Percentiles rank a stretch among this genome's conserved stretches.
phyloP scores from a whole-genome alignment of 2,113 vertebrate species.

The Hylia prasina region DNA sequence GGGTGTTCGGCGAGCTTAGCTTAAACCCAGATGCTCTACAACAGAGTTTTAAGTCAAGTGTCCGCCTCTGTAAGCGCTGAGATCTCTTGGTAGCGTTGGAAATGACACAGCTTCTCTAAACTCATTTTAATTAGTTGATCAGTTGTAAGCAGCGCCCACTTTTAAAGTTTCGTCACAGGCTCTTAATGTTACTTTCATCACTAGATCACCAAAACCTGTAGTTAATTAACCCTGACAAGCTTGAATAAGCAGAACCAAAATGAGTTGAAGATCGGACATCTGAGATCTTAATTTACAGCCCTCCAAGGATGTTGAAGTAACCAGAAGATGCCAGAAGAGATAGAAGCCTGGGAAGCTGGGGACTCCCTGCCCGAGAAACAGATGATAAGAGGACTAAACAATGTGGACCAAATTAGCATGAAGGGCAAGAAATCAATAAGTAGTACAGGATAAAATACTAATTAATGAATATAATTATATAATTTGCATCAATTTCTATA shows the following conservation, averaged over 20 bases:
- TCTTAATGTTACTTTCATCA: not conserved
- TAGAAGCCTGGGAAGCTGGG: not conserved
- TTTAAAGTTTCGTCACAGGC: not conserved
- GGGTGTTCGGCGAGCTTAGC: accelerated
- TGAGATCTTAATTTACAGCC: not conserved
- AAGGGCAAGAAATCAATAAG: not conserved
- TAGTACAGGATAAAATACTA: not conserved
- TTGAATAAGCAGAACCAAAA: not conserved
- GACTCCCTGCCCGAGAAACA: not conserved
- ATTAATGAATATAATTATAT: not conserved
- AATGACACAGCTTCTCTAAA: not conserved
- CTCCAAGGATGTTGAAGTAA: not conserved
- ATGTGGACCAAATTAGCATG: too few relatives aligned
- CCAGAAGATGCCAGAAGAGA: not conserved
- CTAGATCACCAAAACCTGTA: not conserved
- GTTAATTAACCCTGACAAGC: not conserved
- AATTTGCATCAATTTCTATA: not conserved
- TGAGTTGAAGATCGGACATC: not conserved
- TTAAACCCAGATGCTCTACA: not conserved
- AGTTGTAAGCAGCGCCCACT: not conserved
- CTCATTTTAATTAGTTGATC: not conserved
- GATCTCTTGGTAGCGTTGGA: not conserved
- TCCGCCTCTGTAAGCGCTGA: too few relatives aligned
- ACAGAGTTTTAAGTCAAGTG: accelerated
- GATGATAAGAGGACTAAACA: not conserved